phyloP scores from a whole-genome alignment of 2,888 invertebrate genomes.

The Hanleya hanleyi region DNA sequence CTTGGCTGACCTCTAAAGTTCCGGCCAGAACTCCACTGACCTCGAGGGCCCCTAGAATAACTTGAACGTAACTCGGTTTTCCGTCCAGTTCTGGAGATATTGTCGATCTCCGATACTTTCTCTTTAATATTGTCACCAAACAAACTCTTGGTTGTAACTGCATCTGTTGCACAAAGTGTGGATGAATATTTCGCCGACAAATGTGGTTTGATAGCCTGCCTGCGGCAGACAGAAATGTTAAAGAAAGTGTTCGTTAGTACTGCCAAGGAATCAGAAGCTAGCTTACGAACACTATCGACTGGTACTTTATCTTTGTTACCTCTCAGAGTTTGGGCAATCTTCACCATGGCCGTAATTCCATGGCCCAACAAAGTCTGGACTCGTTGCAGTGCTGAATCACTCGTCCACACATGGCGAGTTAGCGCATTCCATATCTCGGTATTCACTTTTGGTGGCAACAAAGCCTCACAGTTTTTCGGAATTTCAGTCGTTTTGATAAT shows the following conservation, averaged over 20 bases:
- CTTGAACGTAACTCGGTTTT: not conserved
- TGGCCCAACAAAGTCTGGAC: not conserved
- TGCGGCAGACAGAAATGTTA: not conserved
- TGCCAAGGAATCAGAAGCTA: not conserved
- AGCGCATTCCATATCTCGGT: no score
- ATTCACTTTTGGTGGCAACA: no score
- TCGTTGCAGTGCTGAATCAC: no score
- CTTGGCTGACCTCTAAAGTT: no score
- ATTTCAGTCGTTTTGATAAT: no score
- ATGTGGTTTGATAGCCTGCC: not conserved
- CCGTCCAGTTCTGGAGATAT: not conserved
- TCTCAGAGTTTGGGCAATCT: not conserved
- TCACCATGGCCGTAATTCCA: not conserved
- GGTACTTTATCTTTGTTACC: not conserved
- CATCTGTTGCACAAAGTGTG: not conserved
- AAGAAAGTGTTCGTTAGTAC: not conserved
- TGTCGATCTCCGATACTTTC: not conserved
- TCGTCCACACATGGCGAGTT: no score
- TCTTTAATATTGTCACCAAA: not conserved
- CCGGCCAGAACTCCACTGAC: no score
- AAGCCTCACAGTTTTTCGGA: no score
- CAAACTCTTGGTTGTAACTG: not conserved
- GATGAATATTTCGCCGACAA: not conserved
- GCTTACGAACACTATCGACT: not conserved
- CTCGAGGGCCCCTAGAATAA: no score